Evolutionary conservation across 2,888 invertebrate species (phyloP).

Genomic region (Aphodius sticticus): DNA sequence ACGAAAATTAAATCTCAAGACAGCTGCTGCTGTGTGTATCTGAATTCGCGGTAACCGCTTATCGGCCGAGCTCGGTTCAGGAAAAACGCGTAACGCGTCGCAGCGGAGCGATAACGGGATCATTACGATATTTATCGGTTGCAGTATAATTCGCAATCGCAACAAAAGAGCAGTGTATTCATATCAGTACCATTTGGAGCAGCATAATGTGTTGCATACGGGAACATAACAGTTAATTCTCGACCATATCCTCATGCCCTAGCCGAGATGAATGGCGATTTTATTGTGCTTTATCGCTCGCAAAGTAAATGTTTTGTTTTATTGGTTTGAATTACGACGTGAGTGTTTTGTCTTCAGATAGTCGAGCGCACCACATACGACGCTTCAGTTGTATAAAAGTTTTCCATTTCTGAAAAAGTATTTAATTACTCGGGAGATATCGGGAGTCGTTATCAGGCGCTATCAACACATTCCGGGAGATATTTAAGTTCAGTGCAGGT

Average conservation of each 20-base stretch:
- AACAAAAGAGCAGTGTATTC: constrained; percentile 4
- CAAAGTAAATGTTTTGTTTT: constrained; percentile 4
- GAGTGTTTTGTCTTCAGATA: neutral
- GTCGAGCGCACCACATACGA: neutral
- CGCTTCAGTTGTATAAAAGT: neutral
- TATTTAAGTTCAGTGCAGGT: neutral
- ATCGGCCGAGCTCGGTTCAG: neutral
- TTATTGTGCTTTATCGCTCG: neutral
- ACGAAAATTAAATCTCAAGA: neutral
- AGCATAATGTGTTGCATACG: neutral
- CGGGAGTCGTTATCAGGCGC: neutral
- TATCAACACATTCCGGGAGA: neutral
- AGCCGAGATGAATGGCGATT: neutral
- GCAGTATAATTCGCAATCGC: neutral
- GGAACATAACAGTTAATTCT: neutral
- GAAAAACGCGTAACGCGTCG: constrained; percentile 4
- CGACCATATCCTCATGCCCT: neutral
- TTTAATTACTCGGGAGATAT: neutral
- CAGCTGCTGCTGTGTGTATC: neutral
- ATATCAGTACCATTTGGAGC: neutral
- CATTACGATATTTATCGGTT: neutral
- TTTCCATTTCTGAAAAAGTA: neutral
- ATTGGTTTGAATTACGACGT: neutral
- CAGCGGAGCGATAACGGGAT: neutral
- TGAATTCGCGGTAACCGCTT: constrained; percentile 4